These are phyloP conservation scores for Anolis sagrei DNA, from an alignment of 2,113 vertebrate species.

Conservation along the genomic window DNA sequence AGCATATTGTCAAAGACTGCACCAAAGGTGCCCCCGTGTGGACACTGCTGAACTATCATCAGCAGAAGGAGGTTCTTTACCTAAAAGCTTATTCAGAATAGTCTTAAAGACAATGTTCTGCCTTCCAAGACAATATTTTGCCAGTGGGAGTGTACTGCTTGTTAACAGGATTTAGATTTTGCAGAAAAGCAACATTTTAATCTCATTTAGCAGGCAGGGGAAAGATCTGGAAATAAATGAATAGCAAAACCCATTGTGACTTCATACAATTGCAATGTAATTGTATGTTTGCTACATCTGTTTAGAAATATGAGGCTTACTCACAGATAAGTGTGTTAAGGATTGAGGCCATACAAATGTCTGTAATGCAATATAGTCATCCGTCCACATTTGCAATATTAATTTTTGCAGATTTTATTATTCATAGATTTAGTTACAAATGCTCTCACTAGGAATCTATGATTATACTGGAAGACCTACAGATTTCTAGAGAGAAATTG, in stretches of 20 bases:
- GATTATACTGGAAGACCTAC: too few relatives aligned
- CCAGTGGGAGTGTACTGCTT: background rate
- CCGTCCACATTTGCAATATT: too few relatives aligned
- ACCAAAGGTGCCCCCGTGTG: slow-evolving; percentile 3
- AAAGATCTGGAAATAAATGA: background rate
- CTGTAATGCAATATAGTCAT: too few relatives aligned
- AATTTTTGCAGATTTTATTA: too few relatives aligned
- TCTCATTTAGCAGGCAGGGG: background rate
- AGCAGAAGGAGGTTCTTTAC: background rate
- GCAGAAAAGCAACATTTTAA: background rate
- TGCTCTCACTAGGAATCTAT: too few relatives aligned
- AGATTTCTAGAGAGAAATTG: too few relatives aligned
- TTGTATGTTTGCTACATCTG: too few relatives aligned
- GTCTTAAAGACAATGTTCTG: background rate
- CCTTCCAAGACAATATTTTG: background rate
- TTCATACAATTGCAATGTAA: background rate
- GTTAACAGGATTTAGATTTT: background rate
- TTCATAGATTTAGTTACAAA: too few relatives aligned
- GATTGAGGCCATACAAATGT: too few relatives aligned
- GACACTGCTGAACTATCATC: background rate
- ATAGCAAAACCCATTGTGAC: background rate
- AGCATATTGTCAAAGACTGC: background rate
- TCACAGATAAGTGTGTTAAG: too few relatives aligned
- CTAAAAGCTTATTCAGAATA: background rate
- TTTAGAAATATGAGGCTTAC: too few relatives aligned